Base-by-base conservation (phyloP, 2,888 invertebrate genomes). In the Tanytarsus gracilentus region DNA sequence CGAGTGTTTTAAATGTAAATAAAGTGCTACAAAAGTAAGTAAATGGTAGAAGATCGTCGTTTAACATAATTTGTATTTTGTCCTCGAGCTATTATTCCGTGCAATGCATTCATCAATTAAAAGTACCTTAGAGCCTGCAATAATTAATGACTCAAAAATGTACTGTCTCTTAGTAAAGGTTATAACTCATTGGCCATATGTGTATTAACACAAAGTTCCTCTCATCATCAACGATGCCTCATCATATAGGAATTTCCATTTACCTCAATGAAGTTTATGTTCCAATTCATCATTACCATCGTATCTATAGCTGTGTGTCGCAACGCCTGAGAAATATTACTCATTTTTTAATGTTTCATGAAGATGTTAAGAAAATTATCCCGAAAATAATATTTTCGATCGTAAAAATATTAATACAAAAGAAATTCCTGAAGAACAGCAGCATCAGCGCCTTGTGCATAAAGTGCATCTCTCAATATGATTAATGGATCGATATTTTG, bases 1-100 rank as follows among this genome's bases (percentile, higher is more conserved):
- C 44, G n/a, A n/a, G n/a, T n/a, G n/a, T n/a, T 18, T 44, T 44
- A 36, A 53, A 56, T 56, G 55, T 56, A 56, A 56, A 56, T 36
- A 56, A 26, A 44, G n/a, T n/a, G n/a, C n/a, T n/a, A n/a, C n/a
- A n/a, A n/a, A n/a, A n/a, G n/a, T n/a, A n/a, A n/a, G n/a, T n/a
- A n/a, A n/a, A n/a, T n/a, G n/a, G n/a, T n/a, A n/a, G n/a, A n/a
- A n/a, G n/a, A n/a, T n/a, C n/a, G n/a, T n/a, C n/a, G n/a, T n/a
- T n/a, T n/a, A n/a, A n/a, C n/a, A n/a, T n/a, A n/a, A n/a, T n/a
- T n/a, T n/a, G n/a, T n/a, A n/a, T n/a, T n/a, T n/a, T n/a, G n/a
- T n/a, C n/a, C n/a, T n/a, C n/a, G n/a, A n/a, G n/a, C n/a, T n/a
- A n/a, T n/a, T n/a, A n/a, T n/a, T n/a, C n/a, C n/a, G n/a, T n/a